Conservation (phyloP, 2,888 invertebrate species). For the Scrobipalpa costella region DNA sequence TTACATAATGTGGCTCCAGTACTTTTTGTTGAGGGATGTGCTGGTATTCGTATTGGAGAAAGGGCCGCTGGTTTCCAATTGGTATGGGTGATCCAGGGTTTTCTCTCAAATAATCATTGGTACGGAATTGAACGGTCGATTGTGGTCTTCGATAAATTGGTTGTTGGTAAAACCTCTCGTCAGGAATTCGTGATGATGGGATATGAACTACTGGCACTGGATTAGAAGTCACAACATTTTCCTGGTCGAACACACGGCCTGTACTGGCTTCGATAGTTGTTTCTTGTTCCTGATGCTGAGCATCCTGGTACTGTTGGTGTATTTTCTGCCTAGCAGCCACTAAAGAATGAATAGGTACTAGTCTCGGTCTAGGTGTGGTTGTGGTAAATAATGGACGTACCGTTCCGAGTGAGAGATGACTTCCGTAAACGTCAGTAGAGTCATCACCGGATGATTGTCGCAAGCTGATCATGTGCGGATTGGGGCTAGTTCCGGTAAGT, state of each 20-base stretch:
- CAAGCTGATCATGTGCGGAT: conserved; percentile 79
- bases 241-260: conserved; percentile 73
- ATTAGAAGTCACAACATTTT: conserved; percentile 74
- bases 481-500: conserved; percentile 78
- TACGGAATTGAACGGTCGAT: conserved; percentile 67
- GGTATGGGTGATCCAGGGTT: conserved; percentile 74
- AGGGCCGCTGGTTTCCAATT: conserved; percentile 77
- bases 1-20: conserved; percentile 70
- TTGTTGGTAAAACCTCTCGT: conserved; percentile 66
- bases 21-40: conserved; percentile 58
- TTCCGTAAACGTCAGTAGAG: conserved; percentile 85
- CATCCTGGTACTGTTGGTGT: conserved; percentile 71
- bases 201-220: conserved; percentile 80
- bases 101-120: conserved; percentile 73
- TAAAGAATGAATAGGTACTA: conserved; percentile 76
- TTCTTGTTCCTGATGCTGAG: conserved; percentile 63
- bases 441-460: conserved; percentile 84
- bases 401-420: conserved; percentile 83
- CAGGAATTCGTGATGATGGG: conserved; percentile 60
- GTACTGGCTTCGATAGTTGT: conserved; percentile 77
- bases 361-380: conserved; percentile 78
- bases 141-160: conserved; percentile 64
- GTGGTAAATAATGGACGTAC: conserved; percentile 86
- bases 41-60: conserved; percentile 73
- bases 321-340: conserved; percentile 74